Base-by-base conservation (phyloP, 2,888 invertebrate species). In the Drosophila rubida region DNA sequence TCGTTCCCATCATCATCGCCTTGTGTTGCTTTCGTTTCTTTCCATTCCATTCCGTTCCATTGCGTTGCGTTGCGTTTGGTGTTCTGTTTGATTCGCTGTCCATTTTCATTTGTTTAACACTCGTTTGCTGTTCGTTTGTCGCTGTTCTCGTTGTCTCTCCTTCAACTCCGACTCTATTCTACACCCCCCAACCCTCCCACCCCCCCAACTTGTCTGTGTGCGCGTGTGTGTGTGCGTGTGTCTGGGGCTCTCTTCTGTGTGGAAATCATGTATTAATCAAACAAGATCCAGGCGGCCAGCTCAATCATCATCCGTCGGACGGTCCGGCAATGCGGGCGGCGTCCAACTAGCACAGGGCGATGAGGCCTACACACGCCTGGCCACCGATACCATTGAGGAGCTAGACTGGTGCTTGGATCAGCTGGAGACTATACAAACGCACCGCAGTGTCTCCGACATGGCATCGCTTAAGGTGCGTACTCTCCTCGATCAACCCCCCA, bases 321-420 rank as follows among this genome's bases (percentile, higher is more conserved):
- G 90, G 48, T 73, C 73, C 63, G 83, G 81, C 53, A 85, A 79
- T 55, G 72, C 78, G 53, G 51, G 75, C 65, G 88, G 90, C 61
- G 95, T 95, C 79, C 90, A 89, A 78, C 74, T 92, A 70, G 89
- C 88, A 41, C 92, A 91, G 66, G 92, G 92, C 69, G 98, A 98
- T 93, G 98, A 98, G 92, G 94, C 95, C 90, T 97, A 97, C 93
- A 96, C 96, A 94, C 97, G 98, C 93, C 93, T 98, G 92, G 98
- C 98, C 64, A 93, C 97, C 92, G 98, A 99, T 92, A 99, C 99
- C 45, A 95, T 99, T 93, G 99, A 99, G 92, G 99, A 99, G 93
- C 94, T 99, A 93, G 99, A 99, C 93, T 99, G 99, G 99, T 99
- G 99, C 92, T 94, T 99, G 93, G 99, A 99, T 93, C 99, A 99